Conservation (phyloP, 2,797 vertebrate genomes). For the Semotilus atromaculatus region DNA sequence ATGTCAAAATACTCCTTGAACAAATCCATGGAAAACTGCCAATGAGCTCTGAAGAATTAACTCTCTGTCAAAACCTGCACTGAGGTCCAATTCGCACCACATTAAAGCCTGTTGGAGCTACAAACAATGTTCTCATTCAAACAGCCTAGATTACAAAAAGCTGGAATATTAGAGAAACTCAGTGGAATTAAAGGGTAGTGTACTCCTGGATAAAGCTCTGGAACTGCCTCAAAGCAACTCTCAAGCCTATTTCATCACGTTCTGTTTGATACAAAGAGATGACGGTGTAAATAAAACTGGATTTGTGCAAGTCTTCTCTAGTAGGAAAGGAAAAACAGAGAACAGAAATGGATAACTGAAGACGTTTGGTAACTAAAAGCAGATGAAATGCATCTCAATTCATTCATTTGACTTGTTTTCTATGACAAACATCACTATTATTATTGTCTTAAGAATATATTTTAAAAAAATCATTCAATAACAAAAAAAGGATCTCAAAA, state of each 20-base stretch:
- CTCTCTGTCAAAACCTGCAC: conserved; percentile 23
- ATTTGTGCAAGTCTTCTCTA: conserved; percentile 63
- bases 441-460: not conserved
- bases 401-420: conserved; percentile 8
- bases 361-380: not conserved
- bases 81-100: conserved; percentile 17
- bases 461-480: not conserved
- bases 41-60: conserved; percentile 31
- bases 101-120: conserved; percentile 20
- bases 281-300: conserved; percentile 65
- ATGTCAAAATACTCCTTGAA: conserved; percentile 36
- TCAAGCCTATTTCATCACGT: conserved; percentile 66
- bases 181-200: conserved; percentile 51
- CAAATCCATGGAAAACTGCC: conserved; percentile 46
- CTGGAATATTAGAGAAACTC: conserved; percentile 49
- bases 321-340: not conserved
- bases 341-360: not conserved
- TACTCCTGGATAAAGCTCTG: conserved; percentile 53
- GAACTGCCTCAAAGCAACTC: conserved; percentile 63
- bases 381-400: not conserved
- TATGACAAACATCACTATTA: not conserved
- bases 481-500: no score
- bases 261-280: conserved; percentile 58
- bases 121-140: conserved; percentile 53
- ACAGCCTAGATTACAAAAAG: conserved; percentile 32